These are phyloP conservation scores for Platysternon megacephalum DNA, from an alignment of 2,113 vertebrate species.

Conservation along the genomic window DNA sequence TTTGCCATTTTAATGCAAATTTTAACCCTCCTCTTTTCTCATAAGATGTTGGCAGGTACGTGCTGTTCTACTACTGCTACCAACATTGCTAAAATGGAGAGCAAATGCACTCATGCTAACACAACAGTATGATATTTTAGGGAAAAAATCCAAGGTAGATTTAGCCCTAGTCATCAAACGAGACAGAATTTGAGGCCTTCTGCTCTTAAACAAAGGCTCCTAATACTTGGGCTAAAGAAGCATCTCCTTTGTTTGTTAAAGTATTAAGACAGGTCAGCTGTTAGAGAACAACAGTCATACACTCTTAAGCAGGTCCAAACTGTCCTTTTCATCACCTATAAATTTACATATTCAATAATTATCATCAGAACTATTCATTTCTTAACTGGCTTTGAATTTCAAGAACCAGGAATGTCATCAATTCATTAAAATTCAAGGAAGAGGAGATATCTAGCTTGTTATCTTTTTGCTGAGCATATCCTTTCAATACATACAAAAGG, in stretches of 20 bases:
- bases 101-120: not conserved
- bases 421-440: not conserved
- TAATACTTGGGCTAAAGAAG: not conserved
- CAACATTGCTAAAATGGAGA: not conserved
- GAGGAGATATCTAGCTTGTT: not conserved
- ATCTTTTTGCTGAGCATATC: not conserved
- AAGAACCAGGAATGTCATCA: not conserved
- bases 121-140: not conserved
- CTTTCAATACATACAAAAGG: not conserved
- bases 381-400: not conserved
- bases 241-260: slow-evolving; percentile 16
- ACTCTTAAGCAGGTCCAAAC: not conserved
- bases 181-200: not conserved
- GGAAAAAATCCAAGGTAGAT: not conserved
- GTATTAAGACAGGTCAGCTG: not conserved
- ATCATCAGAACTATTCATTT: not conserved
- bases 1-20: not conserved
- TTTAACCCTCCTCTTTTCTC: not conserved
- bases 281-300: not conserved
- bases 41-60: not conserved
- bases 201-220: not conserved
- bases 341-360: not conserved
- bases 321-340: not conserved
- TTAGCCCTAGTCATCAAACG: not conserved
- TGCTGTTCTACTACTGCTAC: not conserved